These are phyloP conservation scores for Stenichneumon culpator DNA, from an alignment of 2,888 invertebrate genomes.

Conservation along the genomic window DNA sequence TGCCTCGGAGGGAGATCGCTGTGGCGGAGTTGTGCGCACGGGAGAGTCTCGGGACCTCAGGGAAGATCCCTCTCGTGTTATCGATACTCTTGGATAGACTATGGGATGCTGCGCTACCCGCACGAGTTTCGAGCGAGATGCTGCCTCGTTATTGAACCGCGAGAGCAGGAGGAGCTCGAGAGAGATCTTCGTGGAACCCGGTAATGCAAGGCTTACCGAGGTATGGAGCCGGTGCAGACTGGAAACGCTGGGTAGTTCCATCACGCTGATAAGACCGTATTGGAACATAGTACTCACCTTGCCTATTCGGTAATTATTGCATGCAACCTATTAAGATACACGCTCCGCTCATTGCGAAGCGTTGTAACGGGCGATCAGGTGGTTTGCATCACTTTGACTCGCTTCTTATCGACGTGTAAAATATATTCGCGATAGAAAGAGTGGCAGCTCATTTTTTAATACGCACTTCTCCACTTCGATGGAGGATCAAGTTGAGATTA, in stretches of 20 bases:
- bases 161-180: constrained; percentile 31
- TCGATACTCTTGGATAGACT: constrained; percentile 56
- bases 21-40: not conserved
- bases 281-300: constrained; percentile 32
- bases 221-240: constrained; percentile 29
- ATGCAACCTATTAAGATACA: constrained; percentile 70
- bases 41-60: constrained; percentile 26
- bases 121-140: constrained; percentile 53
- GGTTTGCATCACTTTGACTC: constrained; percentile 44
- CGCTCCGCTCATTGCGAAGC: constrained; percentile 16
- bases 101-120: constrained; percentile 35
- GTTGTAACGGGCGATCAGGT: constrained; percentile 51
- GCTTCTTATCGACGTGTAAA: constrained; percentile 44
- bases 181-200: constrained; percentile 40
- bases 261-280: constrained; percentile 52
- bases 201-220: constrained; percentile 34
- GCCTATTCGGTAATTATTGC: constrained; percentile 67
- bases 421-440: constrained; percentile 12
- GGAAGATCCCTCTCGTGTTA: constrained; percentile 46
- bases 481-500: not conserved
- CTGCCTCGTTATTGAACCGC: constrained; percentile 59
- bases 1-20: constrained; percentile 4
- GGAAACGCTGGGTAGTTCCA: constrained; percentile 44
- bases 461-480: constrained; percentile 34
- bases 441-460: constrained; percentile 34